A percentile compares a stretch with the other conserved stretches of the same genome.
These are phyloP conservation scores for Phyto melanocephala DNA, from an alignment of 2,888 invertebrate genomes.

Conservation along the genomic window DNA sequence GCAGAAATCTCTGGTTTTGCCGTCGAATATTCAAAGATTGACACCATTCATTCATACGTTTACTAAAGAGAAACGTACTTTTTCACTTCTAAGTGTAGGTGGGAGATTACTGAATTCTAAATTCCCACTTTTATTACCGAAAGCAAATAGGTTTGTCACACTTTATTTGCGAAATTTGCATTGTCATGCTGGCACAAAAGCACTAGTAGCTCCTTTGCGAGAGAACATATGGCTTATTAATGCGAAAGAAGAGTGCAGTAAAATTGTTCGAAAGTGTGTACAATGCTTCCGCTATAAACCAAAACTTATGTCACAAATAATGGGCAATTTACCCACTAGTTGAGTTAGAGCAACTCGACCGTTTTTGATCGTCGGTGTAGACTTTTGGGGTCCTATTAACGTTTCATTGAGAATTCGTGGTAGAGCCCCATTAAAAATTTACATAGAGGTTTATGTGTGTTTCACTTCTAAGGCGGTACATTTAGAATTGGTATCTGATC, in stretches of 20 bases:
- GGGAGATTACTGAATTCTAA: not conserved
- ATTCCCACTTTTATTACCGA: too few relatives aligned
- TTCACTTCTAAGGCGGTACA: not conserved
- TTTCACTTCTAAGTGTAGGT: not conserved
- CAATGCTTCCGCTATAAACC: too few relatives aligned
- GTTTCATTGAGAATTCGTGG: not conserved
- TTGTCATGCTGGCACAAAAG: too few relatives aligned
- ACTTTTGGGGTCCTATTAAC: not conserved
- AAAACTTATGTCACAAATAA: too few relatives aligned
- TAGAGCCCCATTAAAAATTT: not conserved
- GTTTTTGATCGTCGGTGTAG: not conserved
- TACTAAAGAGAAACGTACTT: not conserved
- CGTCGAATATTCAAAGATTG: not conserved
- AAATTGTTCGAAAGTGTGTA: too few relatives aligned
- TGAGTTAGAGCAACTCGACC: not conserved
- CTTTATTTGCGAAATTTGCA: too few relatives aligned
- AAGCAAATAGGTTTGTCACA: too few relatives aligned
- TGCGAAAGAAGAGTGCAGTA: too few relatives aligned
- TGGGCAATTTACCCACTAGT: too few relatives aligned
- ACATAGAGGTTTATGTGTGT: not conserved
- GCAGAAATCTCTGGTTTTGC: not conserved
- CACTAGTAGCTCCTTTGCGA: too few relatives aligned
- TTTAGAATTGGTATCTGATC: not conserved
- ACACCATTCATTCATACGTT: not conserved
- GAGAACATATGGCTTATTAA: too few relatives aligned